phyloP scores from a whole-genome alignment of 2,888 invertebrate species.

The Cotesia congregata region DNA sequence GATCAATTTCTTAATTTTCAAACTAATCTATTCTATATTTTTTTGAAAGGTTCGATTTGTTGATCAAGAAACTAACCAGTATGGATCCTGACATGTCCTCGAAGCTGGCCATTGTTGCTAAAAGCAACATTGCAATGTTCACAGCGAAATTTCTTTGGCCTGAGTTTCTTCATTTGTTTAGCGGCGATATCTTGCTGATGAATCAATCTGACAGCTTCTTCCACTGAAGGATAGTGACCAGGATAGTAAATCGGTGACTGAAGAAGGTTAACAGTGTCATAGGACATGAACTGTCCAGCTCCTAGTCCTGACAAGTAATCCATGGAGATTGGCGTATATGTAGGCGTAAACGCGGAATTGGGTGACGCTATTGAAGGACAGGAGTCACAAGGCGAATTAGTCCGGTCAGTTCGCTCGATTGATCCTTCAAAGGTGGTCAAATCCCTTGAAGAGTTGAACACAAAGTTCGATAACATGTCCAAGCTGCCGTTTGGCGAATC shows the following conservation, averaged over 20 bases:
- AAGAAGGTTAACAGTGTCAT: constrained; percentile 25
- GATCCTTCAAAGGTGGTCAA: constrained; percentile 30
- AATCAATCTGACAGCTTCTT: constrained; percentile 58
- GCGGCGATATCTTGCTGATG: constrained; percentile 59
- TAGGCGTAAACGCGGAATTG: constrained; percentile 30
- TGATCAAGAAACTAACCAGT: constrained; percentile 76
- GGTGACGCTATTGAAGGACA: constrained; percentile 38
- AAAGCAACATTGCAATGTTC: constrained; percentile 91
- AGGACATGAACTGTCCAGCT: constrained; percentile 13
- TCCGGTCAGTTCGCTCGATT: constrained; percentile 2
- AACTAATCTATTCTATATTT: too few relatives aligned
- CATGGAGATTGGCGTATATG: constrained; percentile 38
- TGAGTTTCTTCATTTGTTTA: constrained; percentile 75
- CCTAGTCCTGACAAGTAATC: constrained; percentile 36
- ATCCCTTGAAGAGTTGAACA: constrained; percentile 32
- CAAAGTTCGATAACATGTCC: constrained; percentile 47
- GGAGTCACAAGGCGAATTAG: constrained; percentile 14
- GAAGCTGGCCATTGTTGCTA: constrained; percentile 93
- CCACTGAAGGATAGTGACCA: constrained; percentile 46
- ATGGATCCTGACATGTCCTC: constrained; percentile 92
- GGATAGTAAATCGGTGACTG: background rate
- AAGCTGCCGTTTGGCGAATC: constrained; percentile 40
- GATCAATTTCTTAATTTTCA: too few relatives aligned
- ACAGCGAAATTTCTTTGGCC: constrained; percentile 93
- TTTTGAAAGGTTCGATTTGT: background rate